These are phyloP conservation scores for Taxidea taxus DNA, from an alignment of 2,113 vertebrate genomes.

Conservation along the genomic window DNA sequence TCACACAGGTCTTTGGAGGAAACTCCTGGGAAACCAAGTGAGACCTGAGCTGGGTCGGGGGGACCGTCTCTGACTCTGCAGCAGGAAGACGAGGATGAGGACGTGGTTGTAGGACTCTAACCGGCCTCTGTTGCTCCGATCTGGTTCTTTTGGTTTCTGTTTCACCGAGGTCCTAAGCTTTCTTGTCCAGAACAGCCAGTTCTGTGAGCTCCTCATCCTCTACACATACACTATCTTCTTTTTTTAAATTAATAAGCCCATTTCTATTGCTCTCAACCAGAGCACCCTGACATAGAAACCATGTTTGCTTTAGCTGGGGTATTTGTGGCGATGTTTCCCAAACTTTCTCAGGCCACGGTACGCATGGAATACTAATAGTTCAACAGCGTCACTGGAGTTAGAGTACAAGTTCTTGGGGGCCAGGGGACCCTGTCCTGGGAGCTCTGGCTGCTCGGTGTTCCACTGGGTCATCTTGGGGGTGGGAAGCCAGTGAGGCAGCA, in stretches of 20 bases:
- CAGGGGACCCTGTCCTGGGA: accelerated
- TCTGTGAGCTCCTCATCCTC: neutral
- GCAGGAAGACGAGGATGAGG: accelerated
- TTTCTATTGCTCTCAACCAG: neutral
- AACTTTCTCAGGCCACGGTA: neutral
- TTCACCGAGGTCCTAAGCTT: too few relatives aligned
- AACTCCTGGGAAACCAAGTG: neutral
- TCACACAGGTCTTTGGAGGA: neutral
- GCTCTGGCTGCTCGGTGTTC: accelerated
- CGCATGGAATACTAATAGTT: too few relatives aligned
- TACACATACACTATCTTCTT: neutral
- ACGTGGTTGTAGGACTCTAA: accelerated
- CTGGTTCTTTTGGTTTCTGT: too few relatives aligned
- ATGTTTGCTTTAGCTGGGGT: neutral
- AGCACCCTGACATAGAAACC: too few relatives aligned
- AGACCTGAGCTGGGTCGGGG: neutral
- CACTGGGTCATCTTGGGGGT: neutral
- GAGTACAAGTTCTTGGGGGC: accelerated
- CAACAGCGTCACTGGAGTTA: too few relatives aligned
- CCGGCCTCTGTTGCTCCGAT: too few relatives aligned
- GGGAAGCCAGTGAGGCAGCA: too few relatives aligned
- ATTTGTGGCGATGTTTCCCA: neutral
- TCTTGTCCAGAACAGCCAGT: neutral
- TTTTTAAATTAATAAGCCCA: neutral
- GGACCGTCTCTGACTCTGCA: neutral